A percentile compares a stretch with the other conserved stretches of the same genome.
These are phyloP conservation scores for Drosophila repleta DNA, from an alignment of 1,140 invertebrate species.

Conservation along the genomic window DNA sequence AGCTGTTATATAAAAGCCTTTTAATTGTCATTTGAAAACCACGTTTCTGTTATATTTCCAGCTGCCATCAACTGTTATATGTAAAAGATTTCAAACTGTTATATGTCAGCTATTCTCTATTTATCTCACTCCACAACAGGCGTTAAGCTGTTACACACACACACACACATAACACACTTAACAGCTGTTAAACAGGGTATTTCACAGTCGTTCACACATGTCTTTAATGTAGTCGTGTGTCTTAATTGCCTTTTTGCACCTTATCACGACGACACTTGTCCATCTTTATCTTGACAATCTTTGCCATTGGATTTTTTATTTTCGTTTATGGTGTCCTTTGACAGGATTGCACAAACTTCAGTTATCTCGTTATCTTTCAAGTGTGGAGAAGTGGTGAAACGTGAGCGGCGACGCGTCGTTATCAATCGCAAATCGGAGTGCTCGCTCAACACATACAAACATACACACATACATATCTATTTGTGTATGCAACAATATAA, in stretches of 20 bases:
- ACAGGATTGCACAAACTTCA: constrained; percentile 16
- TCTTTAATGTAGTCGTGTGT: not conserved
- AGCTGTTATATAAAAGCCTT: too few relatives aligned
- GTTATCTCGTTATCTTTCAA: constrained; percentile 38
- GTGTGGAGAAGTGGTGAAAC: constrained; percentile 10
- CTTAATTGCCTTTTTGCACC: constrained; percentile 1
- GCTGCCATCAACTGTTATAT: too few relatives aligned
- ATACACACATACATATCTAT: not conserved
- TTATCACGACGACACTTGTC: constrained; percentile 1
- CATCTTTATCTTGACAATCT: not conserved
- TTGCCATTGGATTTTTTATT: not conserved
- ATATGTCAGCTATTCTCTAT: too few relatives aligned
- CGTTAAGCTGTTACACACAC: too few relatives aligned
- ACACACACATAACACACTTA: too few relatives aligned
- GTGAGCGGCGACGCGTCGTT: constrained; percentile 28
- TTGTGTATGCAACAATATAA: constrained; percentile 1
- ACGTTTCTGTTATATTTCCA: too few relatives aligned
- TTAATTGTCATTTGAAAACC: too few relatives aligned
- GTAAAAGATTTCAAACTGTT: too few relatives aligned
- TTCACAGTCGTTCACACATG: not conserved
- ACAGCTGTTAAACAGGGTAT: not conserved
- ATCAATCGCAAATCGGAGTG: constrained; percentile 11
- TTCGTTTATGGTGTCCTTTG: not conserved
- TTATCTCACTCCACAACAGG: too few relatives aligned
- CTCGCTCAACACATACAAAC: constrained; percentile 1